phyloP scores from a whole-genome alignment of 92 coral and sea anemone genomes.

The Desmophyllum pertusum region DNA sequence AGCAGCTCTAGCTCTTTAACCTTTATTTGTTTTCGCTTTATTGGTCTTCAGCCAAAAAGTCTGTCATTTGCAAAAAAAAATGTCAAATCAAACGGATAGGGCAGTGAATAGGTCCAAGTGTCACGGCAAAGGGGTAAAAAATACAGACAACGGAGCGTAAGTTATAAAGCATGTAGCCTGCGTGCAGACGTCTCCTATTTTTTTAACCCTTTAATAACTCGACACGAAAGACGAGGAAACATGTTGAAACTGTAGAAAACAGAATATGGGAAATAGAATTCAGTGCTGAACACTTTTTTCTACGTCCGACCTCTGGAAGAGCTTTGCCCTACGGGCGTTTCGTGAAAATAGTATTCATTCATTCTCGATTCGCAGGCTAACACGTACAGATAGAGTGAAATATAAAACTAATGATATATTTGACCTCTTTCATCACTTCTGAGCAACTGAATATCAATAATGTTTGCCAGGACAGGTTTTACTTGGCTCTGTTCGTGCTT shows the following conservation, averaged over 20 bases:
- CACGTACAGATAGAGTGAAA: neutral
- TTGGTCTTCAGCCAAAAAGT: constrained; percentile 11
- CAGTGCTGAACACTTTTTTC: neutral
- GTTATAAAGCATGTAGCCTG: too few species aligned
- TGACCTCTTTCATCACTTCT: neutral
- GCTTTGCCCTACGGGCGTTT: neutral
- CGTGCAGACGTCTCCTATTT: too few species aligned
- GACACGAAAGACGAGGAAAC: neutral
- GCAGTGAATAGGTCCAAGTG: neutral
- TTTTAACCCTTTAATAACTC: too few species aligned
- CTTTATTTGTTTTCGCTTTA: constrained; percentile 18
- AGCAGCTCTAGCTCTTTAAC: too few species aligned
- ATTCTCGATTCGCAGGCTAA: neutral
- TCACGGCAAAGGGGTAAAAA: too few species aligned
- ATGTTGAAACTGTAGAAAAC: neutral
- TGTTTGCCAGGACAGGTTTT: constrained; percentile 2
- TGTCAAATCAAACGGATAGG: neutral
- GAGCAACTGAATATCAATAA: neutral
- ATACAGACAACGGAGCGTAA: too few species aligned
- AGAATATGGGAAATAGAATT: neutral
- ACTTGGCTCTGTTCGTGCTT: neutral
- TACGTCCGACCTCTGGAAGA: neutral
- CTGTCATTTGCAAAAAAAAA: neutral
- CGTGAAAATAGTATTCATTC: neutral
- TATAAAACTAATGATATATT: neutral